Evolutionary conservation across 2,797 vertebrate genomes (phyloP).

Genomic region (Coilia nasus): DNA sequence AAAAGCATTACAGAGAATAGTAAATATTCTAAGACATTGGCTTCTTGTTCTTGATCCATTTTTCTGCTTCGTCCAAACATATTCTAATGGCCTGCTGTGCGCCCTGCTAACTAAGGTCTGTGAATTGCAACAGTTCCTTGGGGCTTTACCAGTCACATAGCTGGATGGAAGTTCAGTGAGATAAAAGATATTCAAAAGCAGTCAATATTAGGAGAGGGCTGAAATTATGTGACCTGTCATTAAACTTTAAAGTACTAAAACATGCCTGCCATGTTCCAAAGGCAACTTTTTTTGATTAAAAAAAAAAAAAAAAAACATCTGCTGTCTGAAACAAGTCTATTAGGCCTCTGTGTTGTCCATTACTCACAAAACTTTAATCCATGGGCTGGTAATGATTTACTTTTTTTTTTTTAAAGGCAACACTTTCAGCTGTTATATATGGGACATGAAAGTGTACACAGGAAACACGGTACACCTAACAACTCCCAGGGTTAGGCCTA

Average conservation of each 20-base stretch:
- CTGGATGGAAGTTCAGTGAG: conserved; percentile 8
- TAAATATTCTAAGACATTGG: conserved; percentile 32
- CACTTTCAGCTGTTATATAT: neutral
- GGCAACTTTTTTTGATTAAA: neutral
- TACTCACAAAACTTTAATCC: neutral
- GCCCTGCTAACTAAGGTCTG: conserved; percentile 24
- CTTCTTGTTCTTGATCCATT: too few relatives aligned
- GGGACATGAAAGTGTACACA: neutral
- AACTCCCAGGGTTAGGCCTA: neutral
- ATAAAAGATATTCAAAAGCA: conserved; percentile 42
- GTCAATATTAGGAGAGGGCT: conserved; percentile 35
- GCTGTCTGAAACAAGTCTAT: neutral
- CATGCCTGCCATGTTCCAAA: neutral
- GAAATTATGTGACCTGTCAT: neutral
- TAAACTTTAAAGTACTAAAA: neutral
- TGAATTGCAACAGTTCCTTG: conserved; percentile 18
- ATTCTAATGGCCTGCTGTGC: conserved; percentile 32
- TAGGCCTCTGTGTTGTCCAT: neutral
- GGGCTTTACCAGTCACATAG: neutral
- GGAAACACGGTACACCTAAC: neutral
- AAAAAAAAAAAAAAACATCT: neutral
- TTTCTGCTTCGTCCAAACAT: too few relatives aligned
- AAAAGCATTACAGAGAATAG: conserved; percentile 28
- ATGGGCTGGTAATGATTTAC: neutral
- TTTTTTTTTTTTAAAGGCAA: neutral